Evolutionary conservation across 2,797 vertebrate genomes (phyloP).

Genomic region (Gastrophryne carolinensis): DNA sequence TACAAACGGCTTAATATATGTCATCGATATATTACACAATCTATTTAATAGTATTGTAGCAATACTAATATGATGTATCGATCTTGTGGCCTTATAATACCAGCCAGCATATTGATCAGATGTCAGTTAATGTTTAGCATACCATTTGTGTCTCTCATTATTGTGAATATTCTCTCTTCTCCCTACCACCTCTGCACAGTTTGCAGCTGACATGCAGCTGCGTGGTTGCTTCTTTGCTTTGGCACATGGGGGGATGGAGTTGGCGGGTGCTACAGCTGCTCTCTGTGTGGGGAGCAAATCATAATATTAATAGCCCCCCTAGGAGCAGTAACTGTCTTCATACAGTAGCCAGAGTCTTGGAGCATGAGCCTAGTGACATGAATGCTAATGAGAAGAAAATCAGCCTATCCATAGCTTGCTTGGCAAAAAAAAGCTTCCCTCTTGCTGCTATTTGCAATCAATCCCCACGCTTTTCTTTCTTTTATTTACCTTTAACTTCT

Average conservation of each 20-base stretch:
- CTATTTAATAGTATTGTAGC: too few species aligned
- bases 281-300: constrained; percentile 28
- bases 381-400: constrained; percentile 20
- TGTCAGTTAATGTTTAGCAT: not conserved
- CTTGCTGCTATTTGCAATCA: constrained; percentile 16
- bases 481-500: constrained; percentile 17
- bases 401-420: not conserved
- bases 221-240: constrained; percentile 24
- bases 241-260: constrained; percentile 28
- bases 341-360: not conserved
- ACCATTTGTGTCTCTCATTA: not conserved
- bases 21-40: too few species aligned
- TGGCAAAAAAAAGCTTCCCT: not conserved
- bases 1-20: too few species aligned
- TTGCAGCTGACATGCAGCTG: constrained; percentile 33
- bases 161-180: constrained; percentile 28
- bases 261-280: constrained; percentile 15
- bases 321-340: constrained; percentile 6
- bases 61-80: too few species aligned
- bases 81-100: too few species aligned
- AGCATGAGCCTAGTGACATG: not conserved
- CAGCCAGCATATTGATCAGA: not conserved
- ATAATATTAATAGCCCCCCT: constrained; percentile 37
- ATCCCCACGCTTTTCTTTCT: not conserved
- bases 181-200: constrained; percentile 24